phyloP scores from a whole-genome alignment of 2,113 vertebrate genomes.

The Muntiacus reevesi region DNA sequence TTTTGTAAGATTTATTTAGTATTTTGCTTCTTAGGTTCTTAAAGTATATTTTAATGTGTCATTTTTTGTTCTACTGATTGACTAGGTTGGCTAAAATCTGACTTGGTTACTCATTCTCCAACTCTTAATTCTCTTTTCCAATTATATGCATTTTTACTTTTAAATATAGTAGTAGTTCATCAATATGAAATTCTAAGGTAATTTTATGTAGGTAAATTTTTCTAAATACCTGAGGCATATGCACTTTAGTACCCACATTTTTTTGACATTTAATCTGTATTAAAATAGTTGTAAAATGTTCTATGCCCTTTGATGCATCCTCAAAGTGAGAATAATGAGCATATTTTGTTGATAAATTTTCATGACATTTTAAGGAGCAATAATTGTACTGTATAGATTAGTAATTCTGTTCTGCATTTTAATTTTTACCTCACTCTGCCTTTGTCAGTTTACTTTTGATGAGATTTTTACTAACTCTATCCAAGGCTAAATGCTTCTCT shows the following conservation, averaged over 20 bases:
- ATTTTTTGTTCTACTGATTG: not conserved
- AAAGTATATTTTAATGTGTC: not conserved
- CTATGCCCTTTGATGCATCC: not conserved
- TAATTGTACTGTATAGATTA: not conserved
- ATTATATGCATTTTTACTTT: not conserved
- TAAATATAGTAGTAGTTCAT: not conserved
- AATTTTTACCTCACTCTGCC: not conserved
- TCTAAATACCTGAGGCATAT: not conserved
- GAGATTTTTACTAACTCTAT: not conserved
- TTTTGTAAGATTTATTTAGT: not conserved
- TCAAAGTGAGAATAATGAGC: not conserved
- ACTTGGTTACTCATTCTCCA: not conserved
- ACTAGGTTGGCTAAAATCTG: not conserved
- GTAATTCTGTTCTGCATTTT: not conserved
- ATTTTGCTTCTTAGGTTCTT: not conserved
- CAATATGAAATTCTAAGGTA: not conserved
- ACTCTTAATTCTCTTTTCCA: not conserved
- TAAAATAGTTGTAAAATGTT: not conserved
- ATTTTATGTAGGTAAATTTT: not conserved
- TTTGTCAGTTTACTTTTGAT: not conserved
- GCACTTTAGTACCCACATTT: not conserved
- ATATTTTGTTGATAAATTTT: not conserved
- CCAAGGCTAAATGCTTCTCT: not conserved
- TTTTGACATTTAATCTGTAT: not conserved
- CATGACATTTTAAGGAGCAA: not conserved